Evolutionary conservation across 2,113 vertebrate species (phyloP).

Genomic region (Thomomys bottae): DNA sequence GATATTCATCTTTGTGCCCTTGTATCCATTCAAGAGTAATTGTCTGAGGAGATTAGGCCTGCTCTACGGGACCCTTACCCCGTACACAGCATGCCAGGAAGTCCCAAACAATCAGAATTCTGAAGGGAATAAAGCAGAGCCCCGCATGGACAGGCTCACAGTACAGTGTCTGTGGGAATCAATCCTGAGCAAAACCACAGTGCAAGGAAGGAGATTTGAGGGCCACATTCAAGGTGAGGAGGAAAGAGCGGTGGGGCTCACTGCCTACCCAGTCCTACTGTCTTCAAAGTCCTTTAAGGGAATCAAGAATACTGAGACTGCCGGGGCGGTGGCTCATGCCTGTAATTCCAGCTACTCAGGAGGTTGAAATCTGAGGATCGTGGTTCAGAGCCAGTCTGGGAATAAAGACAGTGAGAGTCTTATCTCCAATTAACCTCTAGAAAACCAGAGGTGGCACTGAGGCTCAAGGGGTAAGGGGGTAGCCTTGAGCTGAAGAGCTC

Average conservation of each 20-base stretch:
- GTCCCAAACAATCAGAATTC: neutral
- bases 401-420: too few relatives aligned
- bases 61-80: neutral
- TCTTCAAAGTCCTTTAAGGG: neutral
- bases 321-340: too few relatives aligned
- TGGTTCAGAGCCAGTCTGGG: too few relatives aligned
- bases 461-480: too few relatives aligned
- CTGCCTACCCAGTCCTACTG: too few relatives aligned
- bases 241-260: rapidly evolving
- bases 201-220: neutral
- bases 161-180: too few relatives aligned
- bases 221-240: rapidly evolving
- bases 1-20: neutral
- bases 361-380: too few relatives aligned
- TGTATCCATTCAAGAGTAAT: neutral
- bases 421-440: too few relatives aligned
- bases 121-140: neutral
- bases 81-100: neutral
- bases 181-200: neutral
- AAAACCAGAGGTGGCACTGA: too few relatives aligned
- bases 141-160: neutral
- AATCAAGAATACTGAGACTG: too few relatives aligned
- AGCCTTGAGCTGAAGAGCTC: too few relatives aligned
- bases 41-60: neutral
- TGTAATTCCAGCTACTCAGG: too few relatives aligned